Evolutionary conservation across 2,113 vertebrate genomes (phyloP).

Genomic region (Anhinga rufa): DNA sequence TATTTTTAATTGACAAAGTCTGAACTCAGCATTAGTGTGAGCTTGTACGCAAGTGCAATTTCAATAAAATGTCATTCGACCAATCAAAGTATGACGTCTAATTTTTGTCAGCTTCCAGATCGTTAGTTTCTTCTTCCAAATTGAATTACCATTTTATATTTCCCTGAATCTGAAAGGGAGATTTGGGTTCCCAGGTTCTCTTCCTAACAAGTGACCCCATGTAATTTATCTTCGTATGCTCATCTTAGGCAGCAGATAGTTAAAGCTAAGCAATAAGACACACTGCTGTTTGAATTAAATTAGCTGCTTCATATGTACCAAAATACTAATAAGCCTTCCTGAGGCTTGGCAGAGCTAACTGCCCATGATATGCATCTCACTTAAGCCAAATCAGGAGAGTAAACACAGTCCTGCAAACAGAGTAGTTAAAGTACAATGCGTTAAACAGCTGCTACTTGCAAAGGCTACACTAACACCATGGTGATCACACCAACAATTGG

Average conservation of each 20-base stretch:
- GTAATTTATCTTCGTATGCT: not conserved
- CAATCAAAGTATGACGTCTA: not conserved
- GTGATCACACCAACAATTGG: constrained; percentile 38
- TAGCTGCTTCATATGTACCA: not conserved
- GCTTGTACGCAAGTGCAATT: not conserved
- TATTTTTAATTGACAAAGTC: not conserved
- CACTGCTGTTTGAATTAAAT: not conserved
- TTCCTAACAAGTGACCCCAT: not conserved
- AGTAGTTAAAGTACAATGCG: constrained; percentile 24
- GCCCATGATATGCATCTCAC: not conserved
- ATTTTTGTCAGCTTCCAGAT: not conserved
- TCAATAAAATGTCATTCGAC: not conserved
- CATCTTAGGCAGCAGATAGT: not conserved
- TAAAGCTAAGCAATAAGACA: not conserved
- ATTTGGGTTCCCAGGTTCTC: not conserved
- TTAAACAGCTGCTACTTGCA: constrained; percentile 69
- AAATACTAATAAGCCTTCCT: not conserved
- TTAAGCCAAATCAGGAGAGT: constrained; percentile 48
- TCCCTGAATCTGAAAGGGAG: not conserved
- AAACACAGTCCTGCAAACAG: constrained; percentile 71
- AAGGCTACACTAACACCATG: constrained; percentile 65
- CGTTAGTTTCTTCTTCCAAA: not conserved
- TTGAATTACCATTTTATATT: not conserved
- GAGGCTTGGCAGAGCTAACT: not conserved
- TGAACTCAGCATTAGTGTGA: not conserved